Conservation (phyloP, 2,797 vertebrate genomes). For the Xiphophorus birchmanni region DNA sequence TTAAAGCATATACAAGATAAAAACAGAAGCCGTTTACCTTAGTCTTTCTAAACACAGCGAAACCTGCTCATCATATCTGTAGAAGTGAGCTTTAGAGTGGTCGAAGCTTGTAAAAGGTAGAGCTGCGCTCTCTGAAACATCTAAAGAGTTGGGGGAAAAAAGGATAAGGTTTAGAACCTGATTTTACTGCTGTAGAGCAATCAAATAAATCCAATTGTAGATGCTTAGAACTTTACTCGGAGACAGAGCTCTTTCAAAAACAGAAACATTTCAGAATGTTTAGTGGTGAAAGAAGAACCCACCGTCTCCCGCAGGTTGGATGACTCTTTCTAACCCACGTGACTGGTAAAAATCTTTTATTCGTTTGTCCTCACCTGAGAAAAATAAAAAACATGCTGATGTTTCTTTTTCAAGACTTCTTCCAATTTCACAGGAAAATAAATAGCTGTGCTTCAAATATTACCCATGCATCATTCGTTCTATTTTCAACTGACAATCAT, state of each 20-base stretch:
- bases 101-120: conserved; percentile 94
- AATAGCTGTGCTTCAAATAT: not conserved
- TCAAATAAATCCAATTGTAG: not conserved
- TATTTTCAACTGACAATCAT: not conserved
- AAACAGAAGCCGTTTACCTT: conserved; percentile 79
- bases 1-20: not conserved
- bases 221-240: not conserved
- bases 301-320: conserved; percentile 90
- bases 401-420: not conserved
- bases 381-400: conserved; percentile 10
- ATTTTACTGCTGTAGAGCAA: not conserved
- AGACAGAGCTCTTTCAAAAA: not conserved
- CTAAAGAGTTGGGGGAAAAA: conserved; percentile 63
- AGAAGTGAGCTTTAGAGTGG: conserved; percentile 95
- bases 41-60: conserved; percentile 93
- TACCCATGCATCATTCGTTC: not conserved
- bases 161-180: not conserved
- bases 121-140: conserved; percentile 87
- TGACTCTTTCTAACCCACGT: conserved; percentile 90
- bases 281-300: conserved; percentile 18
- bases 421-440: not conserved
- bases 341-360: conserved; percentile 98
- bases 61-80: conserved; percentile 96
- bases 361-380: conserved; percentile 92
- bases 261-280: not conserved